Evolutionary conservation across 2,888 invertebrate species (phyloP).

Genomic region (Drosophila rellima): DNA sequence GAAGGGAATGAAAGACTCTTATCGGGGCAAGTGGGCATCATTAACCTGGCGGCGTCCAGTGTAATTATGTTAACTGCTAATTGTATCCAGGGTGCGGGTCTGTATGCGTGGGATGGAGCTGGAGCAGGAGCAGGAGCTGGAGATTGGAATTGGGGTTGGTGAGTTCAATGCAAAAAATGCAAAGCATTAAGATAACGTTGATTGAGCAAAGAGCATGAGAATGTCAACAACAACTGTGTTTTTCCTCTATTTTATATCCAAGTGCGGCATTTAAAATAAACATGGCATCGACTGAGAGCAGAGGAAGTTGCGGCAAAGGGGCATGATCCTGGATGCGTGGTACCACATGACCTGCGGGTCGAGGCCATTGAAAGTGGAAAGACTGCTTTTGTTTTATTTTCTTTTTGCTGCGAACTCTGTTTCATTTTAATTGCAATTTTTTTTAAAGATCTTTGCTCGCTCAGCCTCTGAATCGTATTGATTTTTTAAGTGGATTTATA

Average conservation of each 20-base stretch:
- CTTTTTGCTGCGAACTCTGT: constrained; percentile 7
- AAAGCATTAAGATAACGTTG: constrained; percentile 42
- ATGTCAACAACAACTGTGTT: constrained; percentile 16
- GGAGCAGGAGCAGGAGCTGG: too few relatives aligned
- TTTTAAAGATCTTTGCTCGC: constrained; percentile 18
- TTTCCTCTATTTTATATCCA: constrained; percentile 16
- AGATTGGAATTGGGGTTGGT: not conserved
- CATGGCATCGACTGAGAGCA: constrained; percentile 6
- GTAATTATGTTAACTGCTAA: constrained; percentile 75
- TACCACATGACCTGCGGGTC: constrained; percentile 13
- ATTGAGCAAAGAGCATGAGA: constrained; percentile 36
- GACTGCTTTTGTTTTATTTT: constrained; percentile 1
- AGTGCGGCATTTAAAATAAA: constrained; percentile 41
- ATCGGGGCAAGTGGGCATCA: constrained; percentile 65
- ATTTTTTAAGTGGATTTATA: constrained; percentile 43
- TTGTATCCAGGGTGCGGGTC: constrained; percentile 46
- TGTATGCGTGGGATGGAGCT: not conserved
- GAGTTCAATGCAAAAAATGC: constrained; percentile 31
- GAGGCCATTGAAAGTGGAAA: constrained; percentile 11
- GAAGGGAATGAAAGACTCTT: constrained; percentile 39
- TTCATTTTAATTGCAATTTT: constrained; percentile 43
- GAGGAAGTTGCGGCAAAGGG: not conserved
- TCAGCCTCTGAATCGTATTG: constrained; percentile 1
- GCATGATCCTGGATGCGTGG: constrained; percentile 10
- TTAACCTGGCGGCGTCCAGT: constrained; percentile 68